Evolutionary conservation across 1,140 invertebrate species (phyloP), one percentile per base, ranked within the genome.

Genomic region (Ostrea edulis): DNA sequence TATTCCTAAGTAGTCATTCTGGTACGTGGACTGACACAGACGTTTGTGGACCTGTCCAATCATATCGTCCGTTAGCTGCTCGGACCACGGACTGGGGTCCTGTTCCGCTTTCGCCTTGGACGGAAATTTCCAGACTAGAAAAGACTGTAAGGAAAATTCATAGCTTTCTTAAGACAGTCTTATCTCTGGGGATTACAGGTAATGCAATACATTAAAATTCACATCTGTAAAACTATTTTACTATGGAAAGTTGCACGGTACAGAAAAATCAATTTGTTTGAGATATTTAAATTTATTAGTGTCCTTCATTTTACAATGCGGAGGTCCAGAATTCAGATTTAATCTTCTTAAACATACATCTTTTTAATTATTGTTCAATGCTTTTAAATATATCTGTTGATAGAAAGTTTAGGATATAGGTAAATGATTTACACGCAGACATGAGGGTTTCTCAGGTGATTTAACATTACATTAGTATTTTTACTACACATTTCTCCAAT

Each of bases 71-170:
- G 93, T 94, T 84, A 93, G 54, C 81, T 92, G 88, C 65, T 92
- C 91, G 14, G 90, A 90, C 90, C 91, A 93, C 0, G 87, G 88
- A 25, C 81, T 89, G 8, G 86, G 87, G 14, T 89, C 54, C 0
- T 87, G 85, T 54, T 90, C 89, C 29, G 81, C 8, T 17, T 87
- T 83, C 4, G 86, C 87, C 14, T 91, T 91, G 12, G 85, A 58
- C 8, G 93, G 93, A 86, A 94, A 94, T 62, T 89, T 90, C 93
- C 93, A 94, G 12, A 93, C 91, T 87, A 93, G 90, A 87, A 94
- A 94, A 20, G 92, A 82, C 93, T 94, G 87, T 58, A 91, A 89
- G 62, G 62, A 22, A 83, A 55, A 86, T 62, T 17, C 52, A 55
- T 17, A 2, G 55, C 25, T 22, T 62, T 12, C 25, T 58, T 58